Evolutionary conservation across 2,888 invertebrate species (phyloP).

Genomic region (Euproctis similis): DNA sequence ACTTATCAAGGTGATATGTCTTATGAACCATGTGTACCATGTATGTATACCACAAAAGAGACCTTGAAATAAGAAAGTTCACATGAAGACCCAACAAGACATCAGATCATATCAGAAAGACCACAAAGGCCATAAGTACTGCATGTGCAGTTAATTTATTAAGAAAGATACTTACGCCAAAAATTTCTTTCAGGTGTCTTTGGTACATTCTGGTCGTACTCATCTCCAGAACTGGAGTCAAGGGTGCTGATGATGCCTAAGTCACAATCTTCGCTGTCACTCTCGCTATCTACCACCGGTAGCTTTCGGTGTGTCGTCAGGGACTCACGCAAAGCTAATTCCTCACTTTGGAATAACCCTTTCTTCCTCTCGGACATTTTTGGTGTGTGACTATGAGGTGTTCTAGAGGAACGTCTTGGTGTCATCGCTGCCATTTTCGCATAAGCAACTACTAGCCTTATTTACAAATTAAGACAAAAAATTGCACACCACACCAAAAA

Average conservation of each 20-base stretch:
- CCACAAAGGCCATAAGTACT: no score
- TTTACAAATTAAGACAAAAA: slow-evolving; percentile 26
- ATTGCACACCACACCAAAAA: slow-evolving; percentile 21
- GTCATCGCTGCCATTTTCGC: slow-evolving; percentile 57
- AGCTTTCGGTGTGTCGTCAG: slow-evolving; percentile 56
- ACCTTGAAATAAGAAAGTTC: slow-evolving; percentile 6
- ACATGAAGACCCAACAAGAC: no score
- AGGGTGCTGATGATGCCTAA: slow-evolving; percentile 76
- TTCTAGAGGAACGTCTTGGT: slow-evolving; percentile 54
- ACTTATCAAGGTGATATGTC: neutral
- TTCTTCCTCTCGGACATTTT: slow-evolving; percentile 79
- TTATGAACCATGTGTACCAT: neutral
- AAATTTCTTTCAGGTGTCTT: slow-evolving; percentile 50
- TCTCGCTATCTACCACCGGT: slow-evolving; percentile 64
- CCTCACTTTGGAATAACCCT: slow-evolving; percentile 71
- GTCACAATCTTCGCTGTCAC: slow-evolving; percentile 70
- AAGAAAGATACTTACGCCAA: slow-evolving; percentile 70
- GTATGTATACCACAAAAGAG: slow-evolving; percentile 2
- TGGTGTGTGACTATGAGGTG: slow-evolving; percentile 68
- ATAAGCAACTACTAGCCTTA: no score
- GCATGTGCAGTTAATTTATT: no score
- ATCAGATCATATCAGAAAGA: no score
- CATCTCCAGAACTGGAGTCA: slow-evolving; percentile 67
- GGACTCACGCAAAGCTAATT: slow-evolving; percentile 44
- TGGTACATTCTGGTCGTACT: slow-evolving; percentile 47